Evolutionary conservation across 2,888 invertebrate genomes (phyloP).

Genomic region (Orthosia gothica): DNA sequence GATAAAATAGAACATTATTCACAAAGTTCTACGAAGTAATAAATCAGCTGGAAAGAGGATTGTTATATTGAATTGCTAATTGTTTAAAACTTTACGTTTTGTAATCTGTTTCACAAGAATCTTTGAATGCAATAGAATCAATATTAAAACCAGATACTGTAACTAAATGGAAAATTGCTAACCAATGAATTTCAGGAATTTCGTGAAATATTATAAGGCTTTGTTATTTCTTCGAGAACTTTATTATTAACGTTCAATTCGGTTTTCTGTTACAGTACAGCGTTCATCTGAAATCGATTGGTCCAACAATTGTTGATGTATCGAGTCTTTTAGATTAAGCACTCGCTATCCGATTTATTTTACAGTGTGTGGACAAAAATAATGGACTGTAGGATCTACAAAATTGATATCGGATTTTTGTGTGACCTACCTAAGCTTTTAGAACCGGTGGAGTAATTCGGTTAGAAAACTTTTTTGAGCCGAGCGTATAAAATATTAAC

Average conservation of each 20-base stretch:
- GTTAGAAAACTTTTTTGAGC: slow-evolving; percentile 11
- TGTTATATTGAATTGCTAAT: slow-evolving; percentile 30
- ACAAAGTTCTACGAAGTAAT: slow-evolving; percentile 1
- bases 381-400: slow-evolving; percentile 45
- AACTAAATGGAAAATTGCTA: slow-evolving; percentile 17
- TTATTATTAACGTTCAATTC: slow-evolving; percentile 39
- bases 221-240: slow-evolving; percentile 34
- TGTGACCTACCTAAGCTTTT: slow-evolving; percentile 26
- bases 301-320: slow-evolving; percentile 56
- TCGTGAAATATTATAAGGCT: slow-evolving; percentile 28
- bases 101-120: not conserved
- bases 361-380: slow-evolving; percentile 61
- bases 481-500: slow-evolving; percentile 13
- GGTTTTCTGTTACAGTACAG: slow-evolving; percentile 46
- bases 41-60: slow-evolving; percentile 1
- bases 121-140: slow-evolving; percentile 19
- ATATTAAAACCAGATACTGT: slow-evolving; percentile 22
- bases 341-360: slow-evolving; percentile 54
- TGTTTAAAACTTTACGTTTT: slow-evolving; percentile 25
- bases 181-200: slow-evolving; percentile 34
- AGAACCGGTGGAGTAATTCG: not conserved
- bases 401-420: slow-evolving; percentile 41
- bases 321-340: slow-evolving; percentile 49
- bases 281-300: slow-evolving; percentile 41
- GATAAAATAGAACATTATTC: slow-evolving; percentile 7